Conservation (phyloP, 2,113 vertebrate genomes). For the Lophochroa leadbeateri region DNA sequence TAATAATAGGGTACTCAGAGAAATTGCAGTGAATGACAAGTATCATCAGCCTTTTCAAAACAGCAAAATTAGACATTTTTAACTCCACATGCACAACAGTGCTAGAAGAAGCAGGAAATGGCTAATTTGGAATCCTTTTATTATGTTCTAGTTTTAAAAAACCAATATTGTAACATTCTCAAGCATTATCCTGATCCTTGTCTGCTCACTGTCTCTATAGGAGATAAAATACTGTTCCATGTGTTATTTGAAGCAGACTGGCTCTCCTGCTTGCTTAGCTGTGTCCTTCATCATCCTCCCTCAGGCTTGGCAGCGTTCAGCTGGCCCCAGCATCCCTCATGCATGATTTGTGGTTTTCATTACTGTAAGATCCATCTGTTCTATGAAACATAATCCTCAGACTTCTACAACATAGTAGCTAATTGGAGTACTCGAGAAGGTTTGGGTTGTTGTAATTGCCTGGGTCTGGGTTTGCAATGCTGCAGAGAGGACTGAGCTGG, state of each 20-base stretch:
- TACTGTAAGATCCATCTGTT: neutral
- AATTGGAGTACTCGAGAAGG: neutral
- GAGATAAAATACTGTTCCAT: neutral
- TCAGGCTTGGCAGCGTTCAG: neutral
- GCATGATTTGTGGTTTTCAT: neutral
- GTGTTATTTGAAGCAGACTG: neutral
- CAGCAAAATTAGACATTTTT: slow-evolving; percentile 67
- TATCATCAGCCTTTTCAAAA: slow-evolving; percentile 66
- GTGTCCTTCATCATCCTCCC: neutral
- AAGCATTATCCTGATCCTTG: neutral
- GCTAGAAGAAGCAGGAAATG: slow-evolving; percentile 62
- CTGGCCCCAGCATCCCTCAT: neutral
- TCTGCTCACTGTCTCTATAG: neutral
- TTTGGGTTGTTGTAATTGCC: neutral
- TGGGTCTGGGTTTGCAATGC: fast-evolving
- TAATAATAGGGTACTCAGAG: slow-evolving; percentile 65
- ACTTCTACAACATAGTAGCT: neutral
- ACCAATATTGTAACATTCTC: neutral
- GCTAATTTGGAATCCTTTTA: slow-evolving; percentile 53
- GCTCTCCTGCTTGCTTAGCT: neutral
- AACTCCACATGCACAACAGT: slow-evolving; percentile 51
- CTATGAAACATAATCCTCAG: neutral
- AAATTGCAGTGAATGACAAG: slow-evolving; percentile 71
- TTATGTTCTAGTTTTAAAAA: slow-evolving; percentile 1
- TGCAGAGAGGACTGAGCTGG: neutral